Conservation (phyloP, 2,113 vertebrate genomes). For the Furnarius figulus region DNA sequence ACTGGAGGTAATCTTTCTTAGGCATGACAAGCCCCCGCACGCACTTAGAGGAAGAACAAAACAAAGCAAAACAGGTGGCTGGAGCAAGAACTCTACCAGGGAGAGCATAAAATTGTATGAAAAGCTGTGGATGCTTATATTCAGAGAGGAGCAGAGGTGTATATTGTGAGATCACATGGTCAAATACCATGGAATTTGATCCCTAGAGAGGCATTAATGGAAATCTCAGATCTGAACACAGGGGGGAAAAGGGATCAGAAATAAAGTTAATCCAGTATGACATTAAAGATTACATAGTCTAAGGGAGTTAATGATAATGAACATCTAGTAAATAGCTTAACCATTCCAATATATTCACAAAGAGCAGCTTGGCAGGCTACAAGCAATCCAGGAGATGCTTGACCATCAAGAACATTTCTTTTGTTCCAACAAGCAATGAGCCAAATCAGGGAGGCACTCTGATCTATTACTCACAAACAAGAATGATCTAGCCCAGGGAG, state of each 20-base stretch:
- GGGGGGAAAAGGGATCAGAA: neutral
- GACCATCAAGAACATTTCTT: neutral
- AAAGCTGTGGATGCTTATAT: neutral
- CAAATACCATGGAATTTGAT: neutral
- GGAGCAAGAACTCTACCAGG: neutral
- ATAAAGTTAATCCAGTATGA: slow-evolving; percentile 14
- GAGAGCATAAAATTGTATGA: neutral
- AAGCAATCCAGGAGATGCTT: neutral
- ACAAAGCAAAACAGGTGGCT: neutral
- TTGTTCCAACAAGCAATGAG: neutral
- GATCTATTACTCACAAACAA: neutral
- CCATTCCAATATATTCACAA: neutral
- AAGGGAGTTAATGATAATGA: neutral
- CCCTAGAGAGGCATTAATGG: neutral
- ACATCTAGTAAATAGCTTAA: slow-evolving; percentile 21
- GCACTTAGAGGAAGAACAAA: neutral
- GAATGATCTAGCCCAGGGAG: neutral
- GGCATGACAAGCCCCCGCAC: neutral
- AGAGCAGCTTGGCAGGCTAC: neutral
- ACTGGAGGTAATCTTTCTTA: neutral
- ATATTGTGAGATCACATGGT: neutral
- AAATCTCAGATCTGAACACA: neutral
- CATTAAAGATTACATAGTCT: slow-evolving; percentile 13
- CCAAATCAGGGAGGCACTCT: neutral
- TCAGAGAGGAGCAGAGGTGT: neutral